Base-by-base conservation (phyloP, 2,888 invertebrate genomes). In the Parapristionchus giblindavisi region DNA sequence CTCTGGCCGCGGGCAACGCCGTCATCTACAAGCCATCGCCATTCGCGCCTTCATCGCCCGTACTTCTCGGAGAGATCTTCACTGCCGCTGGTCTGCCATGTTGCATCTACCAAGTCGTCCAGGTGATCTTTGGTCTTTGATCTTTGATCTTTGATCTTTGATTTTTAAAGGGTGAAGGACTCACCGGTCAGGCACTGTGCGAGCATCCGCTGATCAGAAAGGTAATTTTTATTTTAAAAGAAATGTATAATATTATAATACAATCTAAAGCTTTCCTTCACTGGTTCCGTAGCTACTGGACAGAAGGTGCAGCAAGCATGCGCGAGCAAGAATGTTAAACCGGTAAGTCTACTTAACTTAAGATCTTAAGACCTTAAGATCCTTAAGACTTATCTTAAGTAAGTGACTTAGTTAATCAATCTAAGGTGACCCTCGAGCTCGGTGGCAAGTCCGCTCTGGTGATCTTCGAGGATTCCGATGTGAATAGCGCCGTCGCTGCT, bases 21-120 rank as follows among this genome's bases (percentile, higher is more conserved):
- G 87, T 91, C 77, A 90, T 91, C 17, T 91, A 90, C 83, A 91
- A 91, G 75, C 91, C 91, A 14, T 90, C 91, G 14, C 91, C 89
- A 52, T 88, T 91, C 54, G 91, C 91, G 0, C 91, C 91, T 0
- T 85, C 90, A 2, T 90, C 91, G 14, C 90, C 91, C 29, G 89
- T 91, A 14, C 85, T 90, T 77, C 84, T 91, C 71, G 91, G 89
- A 5, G 91, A 91, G 83, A 88, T 91, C 17, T 89, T 91, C 70
- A 84, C 85, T 2, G 89, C 90, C 73, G 90, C 90, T 58, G 91
- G 91, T 0, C 79, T 91, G 8, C 91, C 91, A 3, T 84, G 88
- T 73, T 91, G 91, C 32, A 89, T 89, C 52, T 90, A 89, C 82
- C 91, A 91, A 85, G 89, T 91, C 40, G 84, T 91, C 32, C 91